Evolutionary conservation across 2,888 invertebrate species (phyloP), one percentile per base, ranked within the genome.

Genomic region (Ypsolopha sequella): DNA sequence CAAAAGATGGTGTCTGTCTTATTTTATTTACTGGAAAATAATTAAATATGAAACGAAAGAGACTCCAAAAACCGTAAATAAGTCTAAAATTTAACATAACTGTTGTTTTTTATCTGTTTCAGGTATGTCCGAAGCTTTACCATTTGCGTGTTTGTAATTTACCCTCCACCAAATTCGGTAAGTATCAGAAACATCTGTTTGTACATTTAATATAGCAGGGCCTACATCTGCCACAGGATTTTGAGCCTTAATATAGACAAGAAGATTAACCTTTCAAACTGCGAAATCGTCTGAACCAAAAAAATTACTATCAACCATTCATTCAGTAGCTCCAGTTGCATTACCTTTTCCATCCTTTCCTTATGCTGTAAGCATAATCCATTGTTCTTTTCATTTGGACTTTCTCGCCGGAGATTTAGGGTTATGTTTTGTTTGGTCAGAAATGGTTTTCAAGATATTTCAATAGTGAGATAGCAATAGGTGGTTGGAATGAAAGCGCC

Each of bases 401-500:
- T 24, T 24, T 24, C 24, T 24, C 4, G 4, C 4, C 24, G 2
- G 4, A 24, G 2, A 24, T 4, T 24, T 24, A 24, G 24, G 24
- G 24, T 3, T 24, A 4, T 24, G 24, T 24, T 24, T 24, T 24
- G 24, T 24, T 24, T 24, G 24, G 24, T 24, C 24, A 24, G 24
- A 24, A 24, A 24, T 24, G 2, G 24, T 24, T 24, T 24, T 24
- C n/a, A 24, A 24, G 24, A 24, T 24, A 24, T 24, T 24, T 24
- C 24, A 24, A 24, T 3, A 24, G 24, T 24, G 24, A 11, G 39
- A 3, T 6, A 11, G 39, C 9, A 36, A 36, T 38, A 48, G 48
- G 49, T 54, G 56, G 55, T 57, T 53, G 53, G 56, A 55, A 57
- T 56, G 56, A 59, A 63, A 66, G 67, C 63, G 63, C 62, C 60